Percentiles rank a stretch among this genome's conserved stretches.
Evolutionary conservation across 2,797 vertebrate species (phyloP).

Genomic region (Choloepus didactylus): DNA sequence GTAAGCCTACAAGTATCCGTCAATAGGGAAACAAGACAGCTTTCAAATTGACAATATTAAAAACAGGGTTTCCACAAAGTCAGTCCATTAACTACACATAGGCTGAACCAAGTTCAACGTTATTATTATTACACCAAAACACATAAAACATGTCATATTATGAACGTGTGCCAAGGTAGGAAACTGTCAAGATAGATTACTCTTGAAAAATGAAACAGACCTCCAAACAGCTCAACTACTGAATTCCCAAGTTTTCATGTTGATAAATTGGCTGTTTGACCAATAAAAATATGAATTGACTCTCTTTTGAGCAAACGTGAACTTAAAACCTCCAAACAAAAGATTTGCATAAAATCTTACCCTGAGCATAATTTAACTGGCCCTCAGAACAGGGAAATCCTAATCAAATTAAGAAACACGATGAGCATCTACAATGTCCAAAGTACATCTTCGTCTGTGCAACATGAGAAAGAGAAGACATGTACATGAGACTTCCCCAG

Average conservation of each 20-base stretch:
- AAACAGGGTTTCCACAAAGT: constrained; percentile 6
- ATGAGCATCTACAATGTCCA: too few species aligned
- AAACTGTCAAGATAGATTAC: constrained; percentile 64
- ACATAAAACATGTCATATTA: background rate
- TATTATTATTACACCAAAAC: background rate
- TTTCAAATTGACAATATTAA: constrained; percentile 33
- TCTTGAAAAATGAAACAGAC: constrained; percentile 66
- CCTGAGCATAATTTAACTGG: too few species aligned
- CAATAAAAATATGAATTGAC: background rate
- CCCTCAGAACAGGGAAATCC: background rate
- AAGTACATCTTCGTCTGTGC: too few species aligned
- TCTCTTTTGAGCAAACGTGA: background rate
- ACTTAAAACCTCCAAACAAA: background rate
- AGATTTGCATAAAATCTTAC: too few species aligned
- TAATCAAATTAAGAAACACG: too few species aligned
- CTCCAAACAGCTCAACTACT: background rate
- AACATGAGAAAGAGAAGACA: too few species aligned
- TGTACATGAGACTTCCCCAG: too few species aligned
- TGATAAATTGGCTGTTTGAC: background rate
- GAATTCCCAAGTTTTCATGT: background rate
- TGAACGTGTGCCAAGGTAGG: constrained; percentile 52
- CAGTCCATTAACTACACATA: background rate
- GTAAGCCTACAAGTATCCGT: constrained; percentile 56
- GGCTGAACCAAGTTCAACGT: background rate
- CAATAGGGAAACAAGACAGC: constrained; percentile 23